Evolutionary conservation across 2,888 invertebrate species (phyloP), one percentile per base, ranked within the genome.

Genomic region (Rotaria magnacalcarata): DNA sequence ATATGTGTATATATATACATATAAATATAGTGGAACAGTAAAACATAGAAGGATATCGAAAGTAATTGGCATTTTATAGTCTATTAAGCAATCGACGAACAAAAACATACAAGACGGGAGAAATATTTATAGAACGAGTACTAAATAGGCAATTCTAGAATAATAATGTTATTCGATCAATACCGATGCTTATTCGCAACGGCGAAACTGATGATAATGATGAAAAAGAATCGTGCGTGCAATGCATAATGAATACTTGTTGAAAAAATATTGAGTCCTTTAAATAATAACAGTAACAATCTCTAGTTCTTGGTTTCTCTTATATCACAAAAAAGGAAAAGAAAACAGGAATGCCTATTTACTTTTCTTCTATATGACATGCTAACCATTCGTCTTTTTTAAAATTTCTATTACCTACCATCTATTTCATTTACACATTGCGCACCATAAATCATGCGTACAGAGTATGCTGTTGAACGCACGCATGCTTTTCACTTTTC

Each of bases 51-150:
- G 24, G 56, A 67, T 80, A 21, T 47, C 41, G 47, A 47, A 80
- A 47, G n/a, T 80, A 80, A 80, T 80, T 80, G 80, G n/a, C 80
- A 80, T 80, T 80, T 47, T 80, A 80, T 80, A 80, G 80, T 47
- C 80, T 80, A 80, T 80, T 80, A 80, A 47, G 24, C 47, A 7
- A 2, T n/a, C 11, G n/a, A 80, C n/a, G 47, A 47, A 47, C 47
- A 80, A 80, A 47, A 80, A 34, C 67, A 4, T 21, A 7, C 16
- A 67, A 19, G 16, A 67, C 34, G 14, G 21, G 21, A 24, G 34
- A 14, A 41, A 19, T 67, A 27, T 67, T 52, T 67, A 67, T 27
- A 6, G 16, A 6, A 34, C 34, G 34, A 67, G 67, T 67, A 19
- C 3, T 34, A 67, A 67, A 27, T 14, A 67, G 67, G 67, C 67